phyloP scores from a whole-genome alignment of 2,113 vertebrate species.

The Lycaon pictus region DNA sequence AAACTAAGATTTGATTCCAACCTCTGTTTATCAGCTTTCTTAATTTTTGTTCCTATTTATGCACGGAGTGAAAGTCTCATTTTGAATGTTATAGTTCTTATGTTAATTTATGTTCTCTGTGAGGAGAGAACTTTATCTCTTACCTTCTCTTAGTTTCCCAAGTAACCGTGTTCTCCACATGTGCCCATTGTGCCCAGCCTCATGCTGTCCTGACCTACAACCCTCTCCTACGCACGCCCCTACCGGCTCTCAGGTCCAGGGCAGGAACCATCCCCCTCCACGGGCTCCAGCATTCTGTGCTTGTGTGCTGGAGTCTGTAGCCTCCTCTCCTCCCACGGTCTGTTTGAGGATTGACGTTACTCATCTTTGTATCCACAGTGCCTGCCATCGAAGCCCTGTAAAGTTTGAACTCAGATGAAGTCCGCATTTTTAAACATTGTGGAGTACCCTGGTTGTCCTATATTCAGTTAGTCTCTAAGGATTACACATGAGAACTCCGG shows the following conservation, averaged over 20 bases:
- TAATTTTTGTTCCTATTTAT: not conserved
- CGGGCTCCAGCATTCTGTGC: not conserved
- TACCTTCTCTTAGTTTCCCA: fast-evolving
- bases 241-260: not conserved
- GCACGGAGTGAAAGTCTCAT: not conserved
- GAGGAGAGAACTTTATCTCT: not conserved
- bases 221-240: not conserved
- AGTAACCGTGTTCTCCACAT: not conserved
- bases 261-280: not conserved
- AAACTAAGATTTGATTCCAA: not conserved
- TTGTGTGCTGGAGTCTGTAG: not conserved
- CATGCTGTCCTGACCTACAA: not conserved
- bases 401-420: not conserved
- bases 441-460: not conserved
- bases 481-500: not conserved
- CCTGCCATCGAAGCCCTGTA: not conserved
- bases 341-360: not conserved
- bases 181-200: not conserved
- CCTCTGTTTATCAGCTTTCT: not conserved
- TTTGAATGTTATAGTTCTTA: fast-evolving
- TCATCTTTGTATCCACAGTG: not conserved
- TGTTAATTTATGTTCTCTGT: not conserved
- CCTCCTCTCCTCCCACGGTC: no score
- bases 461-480: not conserved
- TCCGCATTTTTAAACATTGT: not conserved